Evolutionary conservation across 1,140 invertebrate genomes (phyloP).

Genomic region (Penaeus japonicus): DNA sequence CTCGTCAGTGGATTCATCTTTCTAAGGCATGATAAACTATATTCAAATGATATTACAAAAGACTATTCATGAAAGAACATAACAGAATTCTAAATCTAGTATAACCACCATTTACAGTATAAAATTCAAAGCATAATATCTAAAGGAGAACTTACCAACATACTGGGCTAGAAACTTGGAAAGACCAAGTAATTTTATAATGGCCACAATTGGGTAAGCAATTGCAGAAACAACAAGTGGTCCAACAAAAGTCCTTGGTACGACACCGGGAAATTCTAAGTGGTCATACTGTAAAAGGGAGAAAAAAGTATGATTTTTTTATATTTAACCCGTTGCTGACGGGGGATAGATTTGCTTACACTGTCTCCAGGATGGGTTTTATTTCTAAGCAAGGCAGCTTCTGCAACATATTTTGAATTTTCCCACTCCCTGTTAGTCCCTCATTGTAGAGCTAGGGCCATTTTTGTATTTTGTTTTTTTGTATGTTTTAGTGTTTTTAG

Average conservation of each 20-base stretch:
- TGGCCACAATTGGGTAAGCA: conserved; percentile 77
- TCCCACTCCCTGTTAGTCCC: no score
- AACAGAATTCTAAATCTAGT: not conserved
- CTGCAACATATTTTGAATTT: no score
- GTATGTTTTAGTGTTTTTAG: no score
- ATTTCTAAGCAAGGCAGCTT: no score
- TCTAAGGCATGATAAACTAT: no score
- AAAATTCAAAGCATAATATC: not conserved
- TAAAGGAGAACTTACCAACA: conserved; percentile 76
- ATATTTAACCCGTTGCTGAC: not conserved
- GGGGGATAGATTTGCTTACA: no score
- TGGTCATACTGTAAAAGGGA: conserved; percentile 90
- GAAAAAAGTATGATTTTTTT: not conserved
- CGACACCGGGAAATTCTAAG: conserved; percentile 96
- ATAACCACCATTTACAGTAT: not conserved
- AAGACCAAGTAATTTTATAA: conserved; percentile 75
- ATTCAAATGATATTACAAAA: no score
- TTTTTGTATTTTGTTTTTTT: no score
- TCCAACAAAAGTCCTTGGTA: conserved; percentile 95
- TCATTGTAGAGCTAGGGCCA: no score
- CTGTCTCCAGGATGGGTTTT: no score
- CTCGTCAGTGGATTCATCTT: no score
- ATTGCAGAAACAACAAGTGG: conserved; percentile 84
- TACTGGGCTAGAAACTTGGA: conserved; percentile 92
- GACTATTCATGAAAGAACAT: no score